Evolutionary conservation across 2,888 invertebrate genomes (phyloP).

Genomic region (Odontocerum albicorne): DNA sequence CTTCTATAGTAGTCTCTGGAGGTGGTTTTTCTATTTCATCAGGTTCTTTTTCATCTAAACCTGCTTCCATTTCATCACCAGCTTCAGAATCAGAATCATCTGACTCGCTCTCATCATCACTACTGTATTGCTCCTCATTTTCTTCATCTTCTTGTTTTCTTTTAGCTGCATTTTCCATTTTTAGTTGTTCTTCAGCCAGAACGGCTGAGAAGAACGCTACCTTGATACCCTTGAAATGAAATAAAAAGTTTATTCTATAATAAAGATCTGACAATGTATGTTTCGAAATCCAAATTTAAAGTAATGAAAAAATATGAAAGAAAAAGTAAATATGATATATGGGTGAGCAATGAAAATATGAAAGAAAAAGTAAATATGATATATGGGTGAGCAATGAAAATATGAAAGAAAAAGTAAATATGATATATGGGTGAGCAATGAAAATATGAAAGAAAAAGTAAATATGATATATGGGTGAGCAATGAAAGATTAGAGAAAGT

Average conservation of each 20-base stretch:
- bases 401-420: too few species aligned
- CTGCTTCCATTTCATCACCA: constrained; percentile 18
- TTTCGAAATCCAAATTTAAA: too few species aligned
- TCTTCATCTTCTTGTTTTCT: constrained; percentile 41
- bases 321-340: too few species aligned
- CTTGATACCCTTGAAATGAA: constrained; percentile 65
- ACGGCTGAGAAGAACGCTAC: constrained; percentile 93
- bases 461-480: too few species aligned
- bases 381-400: neutral
- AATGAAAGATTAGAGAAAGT: too few species aligned
- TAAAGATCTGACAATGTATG: too few species aligned
- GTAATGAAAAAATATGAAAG: too few species aligned
- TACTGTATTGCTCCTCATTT: constrained; percentile 38
- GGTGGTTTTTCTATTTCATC: constrained; percentile 10
- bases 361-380: neutral
- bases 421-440: too few species aligned
- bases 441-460: too few species aligned
- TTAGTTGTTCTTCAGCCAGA: constrained; percentile 56
- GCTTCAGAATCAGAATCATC: neutral
- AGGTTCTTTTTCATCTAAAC: neutral
- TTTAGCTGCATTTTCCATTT: constrained; percentile 42
- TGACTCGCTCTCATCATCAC: constrained; percentile 22
- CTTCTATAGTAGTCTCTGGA: constrained; percentile 41
- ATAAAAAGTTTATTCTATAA: too few species aligned
- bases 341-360: too few species aligned